These are phyloP conservation scores for Tetanocera ferruginea DNA, from an alignment of 2,888 invertebrate genomes.

Conservation along the genomic window DNA sequence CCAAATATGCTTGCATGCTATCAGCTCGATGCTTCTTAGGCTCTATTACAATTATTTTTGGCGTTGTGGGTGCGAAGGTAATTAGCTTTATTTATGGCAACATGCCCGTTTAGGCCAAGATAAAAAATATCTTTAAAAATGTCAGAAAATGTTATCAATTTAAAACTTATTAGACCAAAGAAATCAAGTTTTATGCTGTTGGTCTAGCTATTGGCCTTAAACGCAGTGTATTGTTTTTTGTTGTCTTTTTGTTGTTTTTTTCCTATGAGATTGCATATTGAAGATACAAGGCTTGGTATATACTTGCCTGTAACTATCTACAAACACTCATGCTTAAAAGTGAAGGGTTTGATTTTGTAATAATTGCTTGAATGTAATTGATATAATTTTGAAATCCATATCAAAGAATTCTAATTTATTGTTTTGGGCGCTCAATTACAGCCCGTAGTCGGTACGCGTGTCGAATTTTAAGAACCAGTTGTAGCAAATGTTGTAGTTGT, in stretches of 20 bases:
- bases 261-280: background rate
- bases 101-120: background rate
- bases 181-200: background rate
- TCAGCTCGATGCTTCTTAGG: background rate
- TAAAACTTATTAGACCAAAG: background rate
- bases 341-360: conserved; percentile 16
- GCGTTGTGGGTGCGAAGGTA: conserved; percentile 24
- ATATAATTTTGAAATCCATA: conserved; percentile 27
- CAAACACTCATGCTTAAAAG: background rate
- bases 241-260: background rate
- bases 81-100: conserved; percentile 26
- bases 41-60: background rate
- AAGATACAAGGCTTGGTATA: background rate
- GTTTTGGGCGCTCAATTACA: background rate
- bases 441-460: background rate
- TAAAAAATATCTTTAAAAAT: conserved; percentile 11
- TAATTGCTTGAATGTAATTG: conserved; percentile 8
- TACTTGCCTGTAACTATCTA: background rate
- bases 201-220: background rate
- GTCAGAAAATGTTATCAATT: conserved; percentile 6
- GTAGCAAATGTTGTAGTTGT: background rate
- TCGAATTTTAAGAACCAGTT: background rate
- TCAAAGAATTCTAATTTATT: conserved; percentile 10
- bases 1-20: background rate
- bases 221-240: background rate